These are phyloP conservation scores for Haliclona indistincta DNA, from an alignment of 37 sponge, comb jelly and placozoan species.

Conservation along the genomic window DNA sequence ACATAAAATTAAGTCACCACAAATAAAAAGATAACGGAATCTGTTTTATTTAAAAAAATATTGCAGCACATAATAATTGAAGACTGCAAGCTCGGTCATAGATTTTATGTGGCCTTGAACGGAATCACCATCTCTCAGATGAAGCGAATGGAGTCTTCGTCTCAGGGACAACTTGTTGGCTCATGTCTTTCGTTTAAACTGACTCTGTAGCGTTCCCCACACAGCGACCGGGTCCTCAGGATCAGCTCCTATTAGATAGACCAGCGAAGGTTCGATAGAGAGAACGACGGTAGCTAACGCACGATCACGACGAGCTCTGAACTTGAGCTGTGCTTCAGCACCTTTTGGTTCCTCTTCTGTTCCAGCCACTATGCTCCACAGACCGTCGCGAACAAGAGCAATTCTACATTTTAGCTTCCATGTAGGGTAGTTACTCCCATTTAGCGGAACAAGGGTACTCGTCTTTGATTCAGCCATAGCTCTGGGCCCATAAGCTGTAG, in stretches of 20 bases:
- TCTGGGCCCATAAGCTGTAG: too few species aligned
- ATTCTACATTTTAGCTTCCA: slow-evolving; percentile 52
- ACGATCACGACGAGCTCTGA: slow-evolving; percentile 22
- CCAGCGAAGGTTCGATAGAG: slow-evolving; percentile 41
- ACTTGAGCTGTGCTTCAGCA: slow-evolving; percentile 25
- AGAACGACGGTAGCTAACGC: slow-evolving; percentile 51
- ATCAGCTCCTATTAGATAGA: slow-evolving; percentile 43
- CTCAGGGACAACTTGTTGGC: slow-evolving; percentile 37
- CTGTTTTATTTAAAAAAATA: too few species aligned
- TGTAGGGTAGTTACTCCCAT: slow-evolving; percentile 48
- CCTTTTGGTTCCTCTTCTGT: too few species aligned
- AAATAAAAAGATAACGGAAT: too few species aligned
- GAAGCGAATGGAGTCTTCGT: slow-evolving; percentile 33
- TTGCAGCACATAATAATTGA: too few species aligned
- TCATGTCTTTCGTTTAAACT: slow-evolving; percentile 53
- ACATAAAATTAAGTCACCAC: too few species aligned
- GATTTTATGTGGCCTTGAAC: slow-evolving; percentile 35
- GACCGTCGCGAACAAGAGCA: slow-evolving; percentile 41
- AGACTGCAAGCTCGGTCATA: slow-evolving; percentile 51
- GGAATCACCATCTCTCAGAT: slow-evolving; percentile 39
- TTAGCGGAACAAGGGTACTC: too few species aligned
- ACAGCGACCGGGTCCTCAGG: slow-evolving; percentile 35
- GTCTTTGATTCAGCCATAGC: too few species aligned
- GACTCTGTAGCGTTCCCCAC: slow-evolving; percentile 32
- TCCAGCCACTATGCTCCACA: slow-evolving; percentile 37